These are phyloP conservation scores for Myrmophylax atrothorax DNA, from an alignment of 2,113 vertebrate species.

Conservation along the genomic window DNA sequence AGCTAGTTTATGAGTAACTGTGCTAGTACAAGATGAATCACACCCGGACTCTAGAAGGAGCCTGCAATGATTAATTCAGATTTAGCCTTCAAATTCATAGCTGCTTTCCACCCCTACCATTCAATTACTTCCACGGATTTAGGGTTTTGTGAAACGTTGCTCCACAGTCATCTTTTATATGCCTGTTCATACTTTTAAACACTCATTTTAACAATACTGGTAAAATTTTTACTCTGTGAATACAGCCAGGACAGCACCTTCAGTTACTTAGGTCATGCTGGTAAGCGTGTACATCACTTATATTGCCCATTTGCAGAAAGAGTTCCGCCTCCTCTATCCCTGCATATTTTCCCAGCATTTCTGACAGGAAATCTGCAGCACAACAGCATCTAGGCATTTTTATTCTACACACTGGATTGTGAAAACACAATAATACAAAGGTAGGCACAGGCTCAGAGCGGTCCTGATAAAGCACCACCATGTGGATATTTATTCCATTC, in stretches of 20 bases:
- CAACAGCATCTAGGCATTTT: neutral
- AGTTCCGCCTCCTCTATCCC: neutral
- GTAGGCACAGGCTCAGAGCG: neutral
- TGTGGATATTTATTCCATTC: neutral
- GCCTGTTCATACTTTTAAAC: neutral
- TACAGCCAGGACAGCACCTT: neutral
- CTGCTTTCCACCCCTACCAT: neutral
- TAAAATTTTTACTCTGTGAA: neutral
- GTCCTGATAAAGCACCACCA: neutral
- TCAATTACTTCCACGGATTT: neutral
- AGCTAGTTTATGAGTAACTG: neutral
- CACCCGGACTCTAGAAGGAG: neutral
- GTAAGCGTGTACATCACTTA: neutral
- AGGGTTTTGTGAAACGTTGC: neutral
- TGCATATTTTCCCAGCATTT: neutral
- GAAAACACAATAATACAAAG: neutral
- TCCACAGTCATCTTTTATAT: neutral
- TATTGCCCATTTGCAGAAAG: neutral
- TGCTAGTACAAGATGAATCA: neutral
- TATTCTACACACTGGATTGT: neutral
- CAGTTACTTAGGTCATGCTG: neutral
- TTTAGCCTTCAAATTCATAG: neutral
- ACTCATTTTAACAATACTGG: fast-evolving
- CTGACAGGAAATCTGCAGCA: neutral
- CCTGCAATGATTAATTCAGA: neutral